Evolutionary conservation across 1,140 invertebrate genomes (phyloP), one percentile per base, ranked within the genome.

Genomic region (Babylonia areolata): DNA sequence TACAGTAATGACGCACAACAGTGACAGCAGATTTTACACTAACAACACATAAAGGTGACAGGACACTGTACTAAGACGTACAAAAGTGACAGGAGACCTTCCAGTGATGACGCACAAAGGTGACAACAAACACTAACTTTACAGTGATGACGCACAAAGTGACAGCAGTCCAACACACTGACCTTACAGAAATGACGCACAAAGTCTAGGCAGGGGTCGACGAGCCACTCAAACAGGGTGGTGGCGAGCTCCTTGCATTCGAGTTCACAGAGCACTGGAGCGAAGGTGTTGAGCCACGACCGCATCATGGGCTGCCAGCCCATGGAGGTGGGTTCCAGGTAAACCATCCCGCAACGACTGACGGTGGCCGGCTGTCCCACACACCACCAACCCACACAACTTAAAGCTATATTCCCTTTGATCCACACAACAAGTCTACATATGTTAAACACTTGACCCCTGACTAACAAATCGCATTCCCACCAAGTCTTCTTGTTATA

Each of bases 141-240:
- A n/a, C n/a, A n/a, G n/a, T n/a, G n/a, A n/a, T n/a, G n/a, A n/a
- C n/a, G n/a, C n/a, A n/a, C n/a, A n/a, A n/a, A n/a, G n/a, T n/a
- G 46, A 17, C 46, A 51, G 46, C 46, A 3, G 46, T 9, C 58
- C 12, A 23, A 64, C 12, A 64, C 58, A 23, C 58, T 23, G 85
- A 94, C 94, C 88, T 96, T 96, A 93, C 97, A 97, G 83, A 96
- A 94, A 2, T 94, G 92, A 39, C 91, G 87, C 78, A 94, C 88
- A 89, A 93, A 94, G 73, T 93, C 91, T 1, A 94, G 80, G 75
- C 92, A 93, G 20, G 94, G 93, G 86, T 94, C 93, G 11, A 97
- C 90, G 12, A 95, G 86, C 94, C 94, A 95, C 73, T 94, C 92
- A 87, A 94, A 93, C 87, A 94, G 83, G 54, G 81, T 88, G 11